Percentiles rank a stretch among this genome's conserved stretches.
phyloP scores from a whole-genome alignment of 1,140 invertebrate species.

The Lepidostoma basale region DNA sequence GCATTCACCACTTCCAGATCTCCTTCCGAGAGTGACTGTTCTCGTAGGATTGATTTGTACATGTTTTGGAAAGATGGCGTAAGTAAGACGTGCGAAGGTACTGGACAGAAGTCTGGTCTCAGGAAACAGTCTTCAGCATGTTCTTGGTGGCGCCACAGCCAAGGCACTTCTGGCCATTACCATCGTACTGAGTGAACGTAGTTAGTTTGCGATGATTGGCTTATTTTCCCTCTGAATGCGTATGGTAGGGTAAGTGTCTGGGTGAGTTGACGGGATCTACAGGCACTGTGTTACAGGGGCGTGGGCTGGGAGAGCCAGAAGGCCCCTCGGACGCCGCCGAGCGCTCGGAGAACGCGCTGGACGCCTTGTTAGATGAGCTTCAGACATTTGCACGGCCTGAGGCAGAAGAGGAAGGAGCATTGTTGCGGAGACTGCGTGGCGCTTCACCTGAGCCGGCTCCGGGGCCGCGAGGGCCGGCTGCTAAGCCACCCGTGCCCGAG shows the following conservation, averaged over 20 bases:
- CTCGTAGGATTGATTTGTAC: too few species aligned
- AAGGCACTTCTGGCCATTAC: too few species aligned
- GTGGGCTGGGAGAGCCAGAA: conserved; percentile 57
- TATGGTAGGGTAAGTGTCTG: conserved; percentile 48
- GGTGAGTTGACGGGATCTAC: not conserved
- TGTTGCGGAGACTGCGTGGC: conserved; percentile 75
- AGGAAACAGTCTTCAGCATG: too few species aligned
- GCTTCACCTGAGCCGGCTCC: conserved; percentile 70
- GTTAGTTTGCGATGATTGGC: conserved; percentile 13
- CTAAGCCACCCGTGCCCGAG: conserved; percentile 79
- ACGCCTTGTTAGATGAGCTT: conserved; percentile 91
- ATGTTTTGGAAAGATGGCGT: too few species aligned
- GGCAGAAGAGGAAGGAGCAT: conserved; percentile 74
- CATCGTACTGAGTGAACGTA: too few species aligned
- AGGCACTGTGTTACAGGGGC: conserved; percentile 43
- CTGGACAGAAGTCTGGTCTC: too few species aligned
- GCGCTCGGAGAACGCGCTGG: conserved; percentile 91
- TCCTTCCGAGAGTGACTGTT: too few species aligned
- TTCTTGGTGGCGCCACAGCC: too few species aligned
- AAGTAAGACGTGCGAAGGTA: too few species aligned
- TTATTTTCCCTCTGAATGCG: conserved; percentile 52
- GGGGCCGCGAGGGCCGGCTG: conserved; percentile 59
- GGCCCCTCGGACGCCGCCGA: conserved; percentile 66
- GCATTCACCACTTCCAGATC: too few species aligned
- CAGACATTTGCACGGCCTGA: conserved; percentile 76